Base-by-base conservation (phyloP, 2,797 vertebrate species). In the Siniperca scherzeri region DNA sequence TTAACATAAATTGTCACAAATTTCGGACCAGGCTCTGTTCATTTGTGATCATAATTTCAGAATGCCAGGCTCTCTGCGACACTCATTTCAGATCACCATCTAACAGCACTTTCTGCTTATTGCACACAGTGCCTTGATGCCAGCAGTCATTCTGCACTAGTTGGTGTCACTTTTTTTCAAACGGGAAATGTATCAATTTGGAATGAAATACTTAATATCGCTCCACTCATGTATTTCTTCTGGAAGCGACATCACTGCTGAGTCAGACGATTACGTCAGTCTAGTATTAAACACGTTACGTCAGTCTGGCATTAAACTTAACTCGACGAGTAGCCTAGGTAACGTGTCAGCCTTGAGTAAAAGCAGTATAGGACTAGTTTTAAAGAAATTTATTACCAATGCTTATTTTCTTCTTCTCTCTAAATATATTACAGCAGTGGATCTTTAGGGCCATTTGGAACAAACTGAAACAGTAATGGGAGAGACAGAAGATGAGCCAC, bases 401-500 rank as follows among this genome's bases (percentile, higher is more conserved):
- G 53, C 55, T 64, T 21, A 44, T 73, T 19, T 46, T 66, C 46
- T 19, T 62, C 11, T 55, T 76, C 61, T 65, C 30, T 73, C 40
- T 74, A 73, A 90, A 92, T 82, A 50, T 19, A 53, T 76, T 36
- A 30, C 66, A 80, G 82, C n/a, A 52, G 65, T 75, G 61, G 61
- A 52, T 84, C 36, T 82, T 69, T 40, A 77, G 53, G 78, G 67
- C 30, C 68, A 67, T 71, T 90, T 77, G 74, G 77, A 69, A 80
- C 61, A 83, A 86, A 86, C 55, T 56, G 57, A 69, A 57, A 68
- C 70, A 74, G 42, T 80, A 80, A 87, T 67, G 68, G 65, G 78
- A 62, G 59, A 78, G 80, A 88, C 83, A 85, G 88, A 87, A 88
- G 78, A 90, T 40, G 72, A 91, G 72, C 92, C 92, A 68, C 92